Evolutionary conservation across 2,113 vertebrate genomes (phyloP).

Genomic region (Pollachius pollachius): DNA sequence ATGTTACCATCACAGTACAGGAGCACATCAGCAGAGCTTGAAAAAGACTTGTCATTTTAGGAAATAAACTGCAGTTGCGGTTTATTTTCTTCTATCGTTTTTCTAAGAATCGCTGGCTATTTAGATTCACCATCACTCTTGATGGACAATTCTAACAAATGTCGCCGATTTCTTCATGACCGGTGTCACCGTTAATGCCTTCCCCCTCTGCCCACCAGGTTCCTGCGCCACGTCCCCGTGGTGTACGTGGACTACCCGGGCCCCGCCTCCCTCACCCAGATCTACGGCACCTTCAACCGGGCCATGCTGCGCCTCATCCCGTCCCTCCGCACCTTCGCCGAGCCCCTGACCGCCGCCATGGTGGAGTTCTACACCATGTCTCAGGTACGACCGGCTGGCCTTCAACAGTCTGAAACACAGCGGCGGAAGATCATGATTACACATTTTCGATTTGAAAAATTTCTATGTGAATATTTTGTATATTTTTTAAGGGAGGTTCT

Average conservation of each 20-base stretch:
- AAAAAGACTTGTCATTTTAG: too few species aligned
- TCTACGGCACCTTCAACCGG: constrained; percentile 97
- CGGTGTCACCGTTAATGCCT: neutral
- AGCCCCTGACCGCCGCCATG: constrained; percentile 97
- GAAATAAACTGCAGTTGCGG: too few species aligned
- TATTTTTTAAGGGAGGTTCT: too few species aligned
- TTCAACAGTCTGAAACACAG: neutral
- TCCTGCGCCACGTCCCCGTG: constrained; percentile 94
- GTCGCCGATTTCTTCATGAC: too few species aligned
- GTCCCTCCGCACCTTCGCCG: constrained; percentile 90
- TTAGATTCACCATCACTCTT: too few species aligned
- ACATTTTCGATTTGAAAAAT: too few species aligned
- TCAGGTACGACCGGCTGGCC: constrained; percentile 75
- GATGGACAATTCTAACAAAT: too few species aligned
- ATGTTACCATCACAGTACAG: too few species aligned
- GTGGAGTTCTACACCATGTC: constrained; percentile 99
- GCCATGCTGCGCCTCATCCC: constrained; percentile 97
- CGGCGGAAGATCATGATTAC: neutral
- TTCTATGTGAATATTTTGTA: too few species aligned
- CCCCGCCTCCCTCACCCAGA: constrained; percentile 96
- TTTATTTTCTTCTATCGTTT: too few species aligned
- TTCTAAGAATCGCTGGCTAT: too few species aligned
- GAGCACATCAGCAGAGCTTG: too few species aligned
- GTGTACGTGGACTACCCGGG: constrained; percentile 99
- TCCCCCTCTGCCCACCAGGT: constrained; percentile 66